A percentile compares a stretch with the other conserved stretches of the same genome.
Evolutionary conservation across 2,113 vertebrate species (phyloP).

Genomic region (Neogobius melanostomus): DNA sequence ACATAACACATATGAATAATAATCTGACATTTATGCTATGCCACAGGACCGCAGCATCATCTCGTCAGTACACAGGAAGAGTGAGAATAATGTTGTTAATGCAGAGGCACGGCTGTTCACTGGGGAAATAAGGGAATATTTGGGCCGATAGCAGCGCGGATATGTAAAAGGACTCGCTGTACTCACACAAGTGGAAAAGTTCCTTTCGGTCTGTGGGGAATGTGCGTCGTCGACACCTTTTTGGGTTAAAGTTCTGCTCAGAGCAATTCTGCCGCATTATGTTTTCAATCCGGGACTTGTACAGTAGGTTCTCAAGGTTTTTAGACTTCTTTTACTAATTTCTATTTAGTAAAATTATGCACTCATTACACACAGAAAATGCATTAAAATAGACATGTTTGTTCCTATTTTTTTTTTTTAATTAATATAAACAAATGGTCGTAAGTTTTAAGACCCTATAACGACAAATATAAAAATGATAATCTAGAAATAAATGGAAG

Average conservation of each 20-base stretch:
- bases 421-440: too few relatives aligned
- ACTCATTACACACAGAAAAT: too few relatives aligned
- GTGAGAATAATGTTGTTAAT: conserved; percentile 2
- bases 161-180: conserved; percentile 3
- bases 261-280: conserved; percentile 4
- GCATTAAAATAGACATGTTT: too few relatives aligned
- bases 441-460: too few relatives aligned
- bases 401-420: too few relatives aligned
- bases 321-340: too few relatives aligned
- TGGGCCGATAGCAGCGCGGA: conserved; percentile 1
- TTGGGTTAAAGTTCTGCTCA: not conserved
- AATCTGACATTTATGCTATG: conserved; percentile 3
- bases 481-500: too few relatives aligned
- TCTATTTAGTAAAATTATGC: too few relatives aligned
- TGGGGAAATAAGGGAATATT: conserved; percentile 6
- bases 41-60: not conserved
- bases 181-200: conserved; percentile 13
- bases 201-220: conserved; percentile 1
- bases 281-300: not conserved
- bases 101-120: conserved; percentile 1
- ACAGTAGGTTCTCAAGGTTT: too few relatives aligned
- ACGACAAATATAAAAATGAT: too few relatives aligned
- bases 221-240: conserved; percentile 8
- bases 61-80: not conserved
- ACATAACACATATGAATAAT: conserved; percentile 6